These are phyloP conservation scores for Bryconaethiops microstoma DNA, from an alignment of 2,797 vertebrate genomes.

Conservation along the genomic window DNA sequence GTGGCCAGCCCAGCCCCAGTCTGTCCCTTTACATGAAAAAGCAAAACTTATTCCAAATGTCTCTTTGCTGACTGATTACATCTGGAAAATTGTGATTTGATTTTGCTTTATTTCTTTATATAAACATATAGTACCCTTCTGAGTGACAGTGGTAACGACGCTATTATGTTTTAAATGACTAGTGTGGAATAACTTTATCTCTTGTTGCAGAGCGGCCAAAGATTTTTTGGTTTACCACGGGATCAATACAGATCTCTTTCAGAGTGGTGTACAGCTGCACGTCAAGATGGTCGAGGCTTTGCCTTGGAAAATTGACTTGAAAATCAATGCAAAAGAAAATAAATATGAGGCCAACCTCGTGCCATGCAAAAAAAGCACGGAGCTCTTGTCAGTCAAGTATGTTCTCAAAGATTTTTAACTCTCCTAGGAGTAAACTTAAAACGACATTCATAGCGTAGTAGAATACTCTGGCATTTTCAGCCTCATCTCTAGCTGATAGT, in stretches of 20 bases:
- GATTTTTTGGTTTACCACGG: slow-evolving; percentile 76
- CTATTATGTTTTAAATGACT: not conserved
- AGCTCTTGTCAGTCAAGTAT: slow-evolving; percentile 71
- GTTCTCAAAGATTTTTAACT: slow-evolving; percentile 6
- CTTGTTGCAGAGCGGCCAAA: slow-evolving; percentile 67
- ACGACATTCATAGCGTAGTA: not conserved
- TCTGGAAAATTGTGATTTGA: too few relatives aligned
- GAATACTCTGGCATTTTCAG: not conserved
- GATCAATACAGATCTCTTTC: slow-evolving; percentile 80
- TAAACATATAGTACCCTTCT: too few relatives aligned
- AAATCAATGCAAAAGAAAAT: slow-evolving; percentile 65
- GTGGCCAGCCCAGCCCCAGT: too few relatives aligned
- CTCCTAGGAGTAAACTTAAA: not conserved
- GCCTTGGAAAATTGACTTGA: slow-evolving; percentile 71
- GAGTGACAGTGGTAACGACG: not conserved
- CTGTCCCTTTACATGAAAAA: too few relatives aligned
- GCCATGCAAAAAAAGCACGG: slow-evolving; percentile 61
- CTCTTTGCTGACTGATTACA: too few relatives aligned
- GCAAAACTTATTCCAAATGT: too few relatives aligned
- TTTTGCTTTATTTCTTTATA: too few relatives aligned
- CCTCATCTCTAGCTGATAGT: not conserved
- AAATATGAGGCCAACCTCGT: slow-evolving; percentile 70
- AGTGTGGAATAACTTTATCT: not conserved
- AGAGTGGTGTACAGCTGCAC: slow-evolving; percentile 73
- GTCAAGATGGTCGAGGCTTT: slow-evolving; percentile 59